Conservation (phyloP, 2,113 vertebrate species). For the Sminthopsis crassicaudata region DNA sequence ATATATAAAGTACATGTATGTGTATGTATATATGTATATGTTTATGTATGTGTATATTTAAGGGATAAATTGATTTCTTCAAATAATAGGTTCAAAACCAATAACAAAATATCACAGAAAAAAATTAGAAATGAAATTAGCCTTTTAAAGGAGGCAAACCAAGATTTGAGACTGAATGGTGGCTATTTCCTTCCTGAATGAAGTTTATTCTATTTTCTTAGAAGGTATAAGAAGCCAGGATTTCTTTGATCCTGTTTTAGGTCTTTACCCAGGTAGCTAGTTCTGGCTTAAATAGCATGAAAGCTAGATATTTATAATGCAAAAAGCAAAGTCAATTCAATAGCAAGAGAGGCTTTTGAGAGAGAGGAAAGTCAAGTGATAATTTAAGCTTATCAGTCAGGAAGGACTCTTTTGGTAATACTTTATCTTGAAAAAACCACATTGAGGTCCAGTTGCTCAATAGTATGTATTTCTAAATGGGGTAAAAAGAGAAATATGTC, state of each 20-base stretch:
- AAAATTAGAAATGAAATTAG: background rate
- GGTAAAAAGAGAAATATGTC: background rate
- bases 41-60: background rate
- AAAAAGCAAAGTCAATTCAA: background rate
- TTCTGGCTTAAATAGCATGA: background rate
- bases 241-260: background rate
- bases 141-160: background rate
- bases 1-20: too few species aligned
- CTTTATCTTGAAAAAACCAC: background rate
- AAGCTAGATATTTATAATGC: background rate
- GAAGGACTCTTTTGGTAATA: background rate
- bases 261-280: background rate
- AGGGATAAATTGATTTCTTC: background rate
- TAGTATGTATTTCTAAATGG: background rate
- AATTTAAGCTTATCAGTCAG: background rate
- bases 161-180: background rate
- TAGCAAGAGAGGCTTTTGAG: background rate
- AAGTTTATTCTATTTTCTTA: conserved; percentile 16
- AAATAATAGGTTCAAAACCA: background rate
- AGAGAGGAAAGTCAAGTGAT: background rate
- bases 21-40: too few species aligned
- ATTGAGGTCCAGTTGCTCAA: background rate
- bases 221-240: conserved; percentile 29
- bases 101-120: conserved; percentile 27
- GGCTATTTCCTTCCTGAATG: background rate